Percentiles rank a stretch among this genome's conserved stretches.
Conservation (phyloP, 2,113 vertebrate species). For the Aplodontia rufa region DNA sequence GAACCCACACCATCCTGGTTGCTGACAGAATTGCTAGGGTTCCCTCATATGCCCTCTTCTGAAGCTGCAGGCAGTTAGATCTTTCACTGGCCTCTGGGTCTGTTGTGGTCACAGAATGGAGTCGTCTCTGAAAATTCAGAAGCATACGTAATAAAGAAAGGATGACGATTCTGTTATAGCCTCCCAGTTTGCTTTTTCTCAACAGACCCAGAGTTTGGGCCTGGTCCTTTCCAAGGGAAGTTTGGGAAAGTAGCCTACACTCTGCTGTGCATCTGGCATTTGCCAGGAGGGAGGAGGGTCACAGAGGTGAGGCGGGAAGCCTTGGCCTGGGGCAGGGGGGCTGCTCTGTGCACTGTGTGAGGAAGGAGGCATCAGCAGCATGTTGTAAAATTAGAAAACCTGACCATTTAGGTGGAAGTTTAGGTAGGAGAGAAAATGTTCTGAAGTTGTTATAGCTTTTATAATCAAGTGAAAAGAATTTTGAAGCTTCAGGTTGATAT, state of each 20-base stretch:
- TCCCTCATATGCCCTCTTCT: neutral
- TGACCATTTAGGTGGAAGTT: neutral
- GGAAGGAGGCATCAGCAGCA: neutral
- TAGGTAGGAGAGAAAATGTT: neutral
- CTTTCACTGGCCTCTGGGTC: no score
- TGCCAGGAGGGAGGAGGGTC: neutral
- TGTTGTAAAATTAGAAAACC: neutral
- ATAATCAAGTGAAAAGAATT: neutral
- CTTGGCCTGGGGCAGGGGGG: fast-evolving
- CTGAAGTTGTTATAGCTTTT: neutral
- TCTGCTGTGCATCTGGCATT: neutral
- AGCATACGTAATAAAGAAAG: neutral
- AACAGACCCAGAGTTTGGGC: neutral
- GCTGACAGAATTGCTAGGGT: neutral
- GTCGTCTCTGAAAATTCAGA: neutral
- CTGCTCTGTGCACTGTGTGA: neutral
- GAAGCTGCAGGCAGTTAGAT: no score
- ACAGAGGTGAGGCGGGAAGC: neutral
- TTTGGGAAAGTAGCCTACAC: neutral
- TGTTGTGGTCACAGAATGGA: neutral
- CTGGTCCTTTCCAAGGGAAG: neutral
- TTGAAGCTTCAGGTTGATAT: neutral
- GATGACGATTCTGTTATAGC: neutral
- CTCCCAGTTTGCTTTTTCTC: neutral
- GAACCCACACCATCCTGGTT: fast-evolving